These are phyloP conservation scores for Perizoma affinitatum DNA, from an alignment of 2,888 invertebrate species.

Conservation along the genomic window DNA sequence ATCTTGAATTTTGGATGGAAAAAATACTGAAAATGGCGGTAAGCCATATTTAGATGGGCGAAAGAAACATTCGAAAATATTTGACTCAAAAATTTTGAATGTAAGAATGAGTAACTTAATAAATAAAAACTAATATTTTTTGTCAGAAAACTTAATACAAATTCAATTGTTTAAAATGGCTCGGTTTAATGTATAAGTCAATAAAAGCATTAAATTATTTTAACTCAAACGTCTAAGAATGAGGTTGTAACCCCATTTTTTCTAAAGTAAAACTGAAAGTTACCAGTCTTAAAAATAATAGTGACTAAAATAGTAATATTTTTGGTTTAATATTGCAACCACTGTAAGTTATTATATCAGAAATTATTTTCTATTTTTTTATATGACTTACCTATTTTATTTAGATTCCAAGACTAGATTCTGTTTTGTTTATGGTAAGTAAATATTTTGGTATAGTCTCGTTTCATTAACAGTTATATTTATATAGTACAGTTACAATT, in stretches of 20 bases:
- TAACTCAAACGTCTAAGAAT: neutral
- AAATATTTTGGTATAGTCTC: too few species aligned
- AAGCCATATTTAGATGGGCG: too few species aligned
- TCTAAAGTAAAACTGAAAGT: conserved; percentile 36
- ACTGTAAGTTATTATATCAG: conserved; percentile 7
- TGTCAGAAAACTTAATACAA: too few species aligned
- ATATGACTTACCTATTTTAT: conserved; percentile 1
- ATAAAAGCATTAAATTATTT: neutral
- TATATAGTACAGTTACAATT: neutral
- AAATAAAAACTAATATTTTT: too few species aligned
- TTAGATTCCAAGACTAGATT: conserved; percentile 36
- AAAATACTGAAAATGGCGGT: too few species aligned
- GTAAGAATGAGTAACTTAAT: too few species aligned
- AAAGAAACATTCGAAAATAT: too few species aligned
- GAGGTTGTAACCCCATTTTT: conserved; percentile 3
- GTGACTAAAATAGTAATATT: conserved; percentile 39
- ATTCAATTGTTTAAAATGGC: neutral
- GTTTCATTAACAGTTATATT: too few species aligned
- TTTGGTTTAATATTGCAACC: conserved; percentile 30
- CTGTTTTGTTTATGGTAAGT: too few species aligned
- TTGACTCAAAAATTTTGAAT: too few species aligned
- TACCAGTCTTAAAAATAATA: conserved; percentile 51
- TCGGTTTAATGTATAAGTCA: conserved; percentile 3
- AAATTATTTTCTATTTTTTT: conserved; percentile 1
- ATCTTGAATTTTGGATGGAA: too few species aligned